A percentile compares a stretch with the other conserved stretches of the same genome.
Conservation (phyloP, 2,888 invertebrate species). For the Poecilobothrus nobilitatus region DNA sequence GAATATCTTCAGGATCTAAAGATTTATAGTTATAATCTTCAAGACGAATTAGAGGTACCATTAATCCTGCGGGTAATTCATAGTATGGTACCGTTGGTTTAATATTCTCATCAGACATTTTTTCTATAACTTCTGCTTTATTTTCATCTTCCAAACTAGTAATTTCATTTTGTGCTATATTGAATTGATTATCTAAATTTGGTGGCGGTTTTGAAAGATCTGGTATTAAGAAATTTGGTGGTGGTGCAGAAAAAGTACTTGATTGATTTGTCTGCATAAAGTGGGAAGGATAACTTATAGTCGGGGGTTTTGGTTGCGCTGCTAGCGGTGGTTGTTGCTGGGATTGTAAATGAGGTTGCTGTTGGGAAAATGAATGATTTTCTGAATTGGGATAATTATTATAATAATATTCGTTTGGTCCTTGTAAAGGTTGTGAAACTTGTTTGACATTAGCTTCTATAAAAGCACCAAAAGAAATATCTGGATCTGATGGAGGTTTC, state of each 20-base stretch:
- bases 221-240: conserved; percentile 57
- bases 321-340: not conserved
- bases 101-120: conserved; percentile 56
- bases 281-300: not conserved
- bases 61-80: conserved; percentile 93
- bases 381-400: not conserved
- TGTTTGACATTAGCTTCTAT: conserved; percentile 8
- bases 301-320: not conserved
- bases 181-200: not conserved
- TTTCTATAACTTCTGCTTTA: conserved; percentile 33
- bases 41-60: conserved; percentile 92
- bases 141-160: not conserved
- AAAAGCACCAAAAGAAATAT: conserved; percentile 9
- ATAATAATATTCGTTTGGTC: not conserved
- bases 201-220: conserved; percentile 84
- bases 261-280: conserved; percentile 35
- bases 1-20: conserved; percentile 79
- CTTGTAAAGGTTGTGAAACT: not conserved
- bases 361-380: not conserved
- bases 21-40: conserved; percentile 87
- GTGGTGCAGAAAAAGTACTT: conserved; percentile 46
- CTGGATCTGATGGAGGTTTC: conserved; percentile 12
- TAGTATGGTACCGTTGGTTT: conserved; percentile 91
- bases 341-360: not conserved
- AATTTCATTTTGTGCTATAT: not conserved